Evolutionary conservation across 2,797 vertebrate genomes (phyloP), one percentile per base, ranked within the genome.

Genomic region (Melanogrammus aeglefinus): DNA sequence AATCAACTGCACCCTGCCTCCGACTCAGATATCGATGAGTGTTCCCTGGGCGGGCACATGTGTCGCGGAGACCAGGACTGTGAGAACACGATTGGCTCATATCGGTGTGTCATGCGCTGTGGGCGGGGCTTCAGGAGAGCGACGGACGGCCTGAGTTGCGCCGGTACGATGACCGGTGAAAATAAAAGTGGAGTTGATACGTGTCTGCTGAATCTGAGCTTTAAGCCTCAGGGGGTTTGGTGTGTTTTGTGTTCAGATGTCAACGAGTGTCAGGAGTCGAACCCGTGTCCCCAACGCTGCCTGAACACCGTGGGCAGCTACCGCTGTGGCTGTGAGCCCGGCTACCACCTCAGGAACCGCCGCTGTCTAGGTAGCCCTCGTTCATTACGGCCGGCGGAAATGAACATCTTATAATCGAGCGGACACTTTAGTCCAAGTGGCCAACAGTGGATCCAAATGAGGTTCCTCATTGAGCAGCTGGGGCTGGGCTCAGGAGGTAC

Each of bases 211-310:
- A 16, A 39, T 74, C 5, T 74, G 8, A 73, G 21, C 4, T 72
- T 72, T 70, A 12, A 70, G 6, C 0, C 1, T 36, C 2, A 6
- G 35, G 35, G 1, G 71, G 27, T 18, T 7, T 35, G 70, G 1
- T 10, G 35, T 36, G 33, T 14, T 21, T 14, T 44, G 5, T 79
- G 36, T 84, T 8, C 91, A 99, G 98, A 99, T 83, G 77, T 99
- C 77, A 97, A 99, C 0, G 98, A 99, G 91, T 99, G 98, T 80
- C 95, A 96, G 87, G 97, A 99, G 82, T 93, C 95, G 24, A 96
- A 91, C 79, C 95, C 94, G 5, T 99, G 98, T 81, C 96, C 98
- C 77, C 98, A 99, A 29, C 96, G 87, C 51, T 99, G 97, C 87
- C 93, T 97, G 79, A 99, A 99, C 83, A 96, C 94, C 6, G 92